phyloP scores from a whole-genome alignment of 2,113 vertebrate genomes.

The Sphyrna mokarran region DNA sequence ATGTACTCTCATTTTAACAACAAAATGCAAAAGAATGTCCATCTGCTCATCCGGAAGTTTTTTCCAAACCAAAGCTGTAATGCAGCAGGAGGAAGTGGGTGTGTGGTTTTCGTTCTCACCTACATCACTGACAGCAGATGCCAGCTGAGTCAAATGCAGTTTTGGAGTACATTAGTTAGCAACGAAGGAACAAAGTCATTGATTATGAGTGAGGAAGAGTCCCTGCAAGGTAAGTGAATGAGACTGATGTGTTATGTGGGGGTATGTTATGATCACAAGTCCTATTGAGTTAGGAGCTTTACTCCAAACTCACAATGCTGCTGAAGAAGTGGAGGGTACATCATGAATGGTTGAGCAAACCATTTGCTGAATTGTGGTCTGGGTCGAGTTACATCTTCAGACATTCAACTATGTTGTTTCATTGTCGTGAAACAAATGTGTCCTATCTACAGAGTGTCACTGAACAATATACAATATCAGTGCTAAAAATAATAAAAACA shows the following conservation, averaged over 20 bases:
- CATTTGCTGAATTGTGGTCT: background rate
- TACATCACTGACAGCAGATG: background rate
- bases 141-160: background rate
- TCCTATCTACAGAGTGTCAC: background rate
- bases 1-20: background rate
- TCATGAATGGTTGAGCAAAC: background rate
- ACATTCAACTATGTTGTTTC: background rate
- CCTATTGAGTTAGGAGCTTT: background rate
- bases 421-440: background rate
- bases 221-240: background rate
- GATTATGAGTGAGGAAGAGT: background rate
- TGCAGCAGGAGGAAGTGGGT: background rate
- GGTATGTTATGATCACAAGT: background rate
- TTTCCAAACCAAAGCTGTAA: background rate
- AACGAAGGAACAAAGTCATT: background rate
- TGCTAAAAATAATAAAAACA: background rate
- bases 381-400: background rate
- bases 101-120: background rate
- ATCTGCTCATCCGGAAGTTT: background rate
- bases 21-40: conserved; percentile 7
- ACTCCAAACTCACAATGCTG: background rate
- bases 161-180: background rate
- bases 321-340: background rate
- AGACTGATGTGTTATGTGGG: background rate
- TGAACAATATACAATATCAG: background rate